phyloP scores from a whole-genome alignment of 2,113 vertebrate genomes.

The Zapornia atra region DNA sequence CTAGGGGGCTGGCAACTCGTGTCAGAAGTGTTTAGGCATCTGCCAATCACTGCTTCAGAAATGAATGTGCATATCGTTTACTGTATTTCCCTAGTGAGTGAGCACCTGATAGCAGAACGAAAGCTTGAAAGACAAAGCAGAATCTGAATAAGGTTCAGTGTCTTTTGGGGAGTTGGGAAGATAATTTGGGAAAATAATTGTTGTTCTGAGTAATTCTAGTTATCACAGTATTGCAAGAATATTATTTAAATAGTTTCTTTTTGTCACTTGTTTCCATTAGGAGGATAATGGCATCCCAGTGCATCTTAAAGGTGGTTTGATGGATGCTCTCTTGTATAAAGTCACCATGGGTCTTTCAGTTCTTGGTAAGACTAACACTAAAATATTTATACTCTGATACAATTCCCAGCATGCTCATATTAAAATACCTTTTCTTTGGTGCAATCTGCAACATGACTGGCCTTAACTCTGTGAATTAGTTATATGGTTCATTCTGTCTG shows the following conservation, averaged over 20 bases:
- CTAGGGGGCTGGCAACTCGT: rapidly evolving
- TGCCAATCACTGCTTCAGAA: neutral
- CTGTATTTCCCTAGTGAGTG: neutral
- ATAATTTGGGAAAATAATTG: neutral
- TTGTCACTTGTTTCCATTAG: conserved; percentile 68
- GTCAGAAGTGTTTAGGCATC: neutral
- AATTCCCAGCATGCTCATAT: neutral
- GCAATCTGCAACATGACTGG: neutral
- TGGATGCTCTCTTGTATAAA: conserved; percentile 85
- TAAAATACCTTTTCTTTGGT: neutral
- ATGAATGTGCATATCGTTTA: neutral
- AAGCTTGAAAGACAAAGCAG: neutral
- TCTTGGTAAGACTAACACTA: conserved; percentile 78
- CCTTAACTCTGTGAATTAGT: neutral
- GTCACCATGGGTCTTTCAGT: conserved; percentile 80
- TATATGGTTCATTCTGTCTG: rapidly evolving
- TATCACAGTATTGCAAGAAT: neutral
- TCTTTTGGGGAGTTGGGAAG: neutral
- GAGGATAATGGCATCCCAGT: conserved; percentile 90
- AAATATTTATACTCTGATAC: neutral
- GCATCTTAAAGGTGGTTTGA: conserved; percentile 86
- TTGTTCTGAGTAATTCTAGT: neutral
- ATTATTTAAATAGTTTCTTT: neutral
- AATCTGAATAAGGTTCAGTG: neutral
- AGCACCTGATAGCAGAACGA: neutral